Percentiles rank a stretch among this genome's conserved stretches.
These are phyloP conservation scores for Trissoscelio sp. DNA, from an alignment of 2,888 invertebrate genomes.

Conservation along the genomic window DNA sequence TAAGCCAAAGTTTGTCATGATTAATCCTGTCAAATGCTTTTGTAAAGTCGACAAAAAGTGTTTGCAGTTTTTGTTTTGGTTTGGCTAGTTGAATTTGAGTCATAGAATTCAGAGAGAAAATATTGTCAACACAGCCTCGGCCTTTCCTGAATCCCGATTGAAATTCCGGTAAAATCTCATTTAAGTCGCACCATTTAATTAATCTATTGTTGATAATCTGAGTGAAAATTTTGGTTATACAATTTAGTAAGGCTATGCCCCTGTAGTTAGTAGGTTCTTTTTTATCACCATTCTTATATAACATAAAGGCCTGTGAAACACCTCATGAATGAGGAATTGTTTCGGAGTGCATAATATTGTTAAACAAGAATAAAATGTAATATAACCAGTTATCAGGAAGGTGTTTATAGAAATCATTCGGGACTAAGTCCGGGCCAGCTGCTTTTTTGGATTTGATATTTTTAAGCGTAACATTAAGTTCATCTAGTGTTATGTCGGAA, in stretches of 20 bases:
- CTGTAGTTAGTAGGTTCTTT: neutral
- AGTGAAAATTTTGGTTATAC: neutral
- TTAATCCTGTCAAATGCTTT: neutral
- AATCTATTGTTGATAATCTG: neutral
- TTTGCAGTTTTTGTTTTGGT: neutral
- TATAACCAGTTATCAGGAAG: neutral
- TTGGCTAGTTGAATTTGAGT: neutral
- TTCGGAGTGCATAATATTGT: neutral
- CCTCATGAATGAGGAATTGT: neutral
- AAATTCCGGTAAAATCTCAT: slow-evolving; percentile 1
- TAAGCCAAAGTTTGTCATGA: neutral
- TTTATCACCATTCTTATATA: neutral
- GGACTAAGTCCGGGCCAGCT: slow-evolving; percentile 1
- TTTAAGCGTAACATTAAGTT: neutral
- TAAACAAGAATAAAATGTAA: neutral
- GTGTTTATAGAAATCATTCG: neutral
- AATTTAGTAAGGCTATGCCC: neutral
- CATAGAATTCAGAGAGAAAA: neutral
- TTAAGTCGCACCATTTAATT: neutral
- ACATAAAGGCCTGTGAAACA: neutral
- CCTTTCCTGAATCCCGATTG: neutral
- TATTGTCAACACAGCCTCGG: slow-evolving; percentile 6
- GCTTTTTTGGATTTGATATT: neutral
- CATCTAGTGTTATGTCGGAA: neutral
- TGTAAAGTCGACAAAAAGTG: neutral